Base-by-base conservation (phyloP, 2,888 invertebrate genomes). In the Apodemia zela region DNA sequence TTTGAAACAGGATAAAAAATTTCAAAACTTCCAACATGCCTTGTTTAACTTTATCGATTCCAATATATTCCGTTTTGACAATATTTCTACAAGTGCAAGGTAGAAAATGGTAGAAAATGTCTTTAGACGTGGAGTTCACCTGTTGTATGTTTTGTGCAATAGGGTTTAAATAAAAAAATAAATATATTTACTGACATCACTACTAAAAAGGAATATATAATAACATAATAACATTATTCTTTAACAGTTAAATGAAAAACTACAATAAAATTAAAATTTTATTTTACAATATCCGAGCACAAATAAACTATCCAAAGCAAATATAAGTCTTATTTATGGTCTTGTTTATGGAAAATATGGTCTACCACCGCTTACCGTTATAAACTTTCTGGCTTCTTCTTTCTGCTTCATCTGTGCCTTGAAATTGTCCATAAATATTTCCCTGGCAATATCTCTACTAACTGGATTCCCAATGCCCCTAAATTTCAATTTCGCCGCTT, bases 381-480 rank as follows among this genome's bases (percentile, higher is more conserved):
- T 61, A 33, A 54, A 60, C 35, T 67, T 70, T 63, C 67, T 58
- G 63, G 5, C 21, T 61, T 65, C 8, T 58, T 60, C 21, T 68
- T 51, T 18, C 15, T 49, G 11, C 18, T 64, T 65, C 33, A 13
- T 67, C 7, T 66, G 33, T 6, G 13, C 42, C 35, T 35, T 10
- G 0, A 33, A 45, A 61, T 13, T 65, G 29, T 35, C 45, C 47
- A 60, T 17, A 5, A 57, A 3, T 11, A 25, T 69, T 67, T 74
- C 72, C n/a, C 33, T 18, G 4, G 69, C 42, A 0, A 71, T 1
- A 59, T 82, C 65, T 59, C 78, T 77, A 29, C 45, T 60, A 0
- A 80, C 74, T 3, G 81, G 76, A 35, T 60, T 66, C 0, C 87
- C 87, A 0, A 7, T 49, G 2, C 85, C 86, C 29, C 54, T 69